A percentile compares a stretch with the other conserved stretches of the same genome.
Conservation (phyloP, 2,113 vertebrate genomes). For the Chloropsis cyanopogon region DNA sequence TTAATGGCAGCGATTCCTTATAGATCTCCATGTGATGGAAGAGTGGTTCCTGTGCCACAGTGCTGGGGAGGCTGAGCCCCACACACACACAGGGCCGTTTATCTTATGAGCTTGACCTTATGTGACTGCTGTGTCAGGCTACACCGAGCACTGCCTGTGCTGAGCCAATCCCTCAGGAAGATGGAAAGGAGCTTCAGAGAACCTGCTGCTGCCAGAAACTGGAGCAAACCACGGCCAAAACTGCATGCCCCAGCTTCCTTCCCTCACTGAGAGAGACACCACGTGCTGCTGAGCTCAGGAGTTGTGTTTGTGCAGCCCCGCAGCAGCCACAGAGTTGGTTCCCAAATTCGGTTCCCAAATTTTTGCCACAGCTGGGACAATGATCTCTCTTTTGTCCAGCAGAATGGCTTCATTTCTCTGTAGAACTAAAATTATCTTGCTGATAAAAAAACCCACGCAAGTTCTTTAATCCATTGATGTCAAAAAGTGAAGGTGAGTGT, state of each 20-base stretch:
- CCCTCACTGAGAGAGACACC: not conserved
- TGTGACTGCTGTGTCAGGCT: not conserved
- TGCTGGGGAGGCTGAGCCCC: constrained; percentile 1
- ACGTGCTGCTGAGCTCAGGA: not conserved
- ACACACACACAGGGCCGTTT: not conserved
- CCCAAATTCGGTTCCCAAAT: not conserved
- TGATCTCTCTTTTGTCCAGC: not conserved
- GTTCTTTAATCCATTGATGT: not conserved
- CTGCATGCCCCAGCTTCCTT: not conserved
- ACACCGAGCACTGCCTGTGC: not conserved
- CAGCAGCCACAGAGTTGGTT: rapidly evolving
- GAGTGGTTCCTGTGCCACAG: constrained; percentile 53
- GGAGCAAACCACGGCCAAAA: not conserved
- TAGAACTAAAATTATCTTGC: not conserved
- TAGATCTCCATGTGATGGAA: constrained; percentile 68
- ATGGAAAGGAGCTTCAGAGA: not conserved
- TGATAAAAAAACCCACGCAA: not conserved
- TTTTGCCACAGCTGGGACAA: not conserved
- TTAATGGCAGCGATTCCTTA: constrained; percentile 77
- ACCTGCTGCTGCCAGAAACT: not conserved
- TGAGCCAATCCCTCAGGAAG: constrained; percentile 19
- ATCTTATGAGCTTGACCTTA: constrained; percentile 49
- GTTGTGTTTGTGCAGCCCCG: not conserved
- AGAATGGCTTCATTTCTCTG: not conserved
- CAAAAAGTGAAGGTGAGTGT: not conserved